phyloP scores from a whole-genome alignment of 2,888 invertebrate genomes.

The Hyles lineata region DNA sequence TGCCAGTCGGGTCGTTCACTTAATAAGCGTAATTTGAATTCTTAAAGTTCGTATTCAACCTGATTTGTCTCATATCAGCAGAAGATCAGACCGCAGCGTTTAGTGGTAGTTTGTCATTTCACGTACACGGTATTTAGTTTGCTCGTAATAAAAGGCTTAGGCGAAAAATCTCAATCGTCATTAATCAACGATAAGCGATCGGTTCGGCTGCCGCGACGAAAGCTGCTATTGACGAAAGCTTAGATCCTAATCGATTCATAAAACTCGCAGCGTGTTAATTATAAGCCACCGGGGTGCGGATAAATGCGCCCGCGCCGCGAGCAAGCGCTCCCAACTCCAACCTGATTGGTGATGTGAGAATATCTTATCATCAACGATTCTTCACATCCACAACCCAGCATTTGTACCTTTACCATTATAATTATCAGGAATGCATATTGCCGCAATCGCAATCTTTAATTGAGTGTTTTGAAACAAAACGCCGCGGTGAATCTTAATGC shows the following conservation, averaged over 20 bases:
- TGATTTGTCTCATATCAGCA: not conserved
- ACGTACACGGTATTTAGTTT: conserved; percentile 66
- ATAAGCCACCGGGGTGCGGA: conserved; percentile 82
- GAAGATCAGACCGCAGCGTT: conserved; percentile 1
- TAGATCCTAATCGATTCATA: conserved; percentile 85
- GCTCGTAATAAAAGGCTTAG: conserved; percentile 76
- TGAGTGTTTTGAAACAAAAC: conserved; percentile 43
- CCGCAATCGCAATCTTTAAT: conserved; percentile 46
- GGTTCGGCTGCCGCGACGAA: conserved; percentile 68
- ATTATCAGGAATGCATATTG: conserved; percentile 62
- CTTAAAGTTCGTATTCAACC: not conserved
- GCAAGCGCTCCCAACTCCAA: conserved; percentile 63
- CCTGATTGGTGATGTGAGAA: conserved; percentile 67
- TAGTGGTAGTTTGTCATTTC: conserved; percentile 69
- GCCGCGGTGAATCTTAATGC: conserved; percentile 31
- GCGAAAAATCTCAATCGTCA: conserved; percentile 81
- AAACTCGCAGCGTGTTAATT: conserved; percentile 84
- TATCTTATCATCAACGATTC: conserved; percentile 74
- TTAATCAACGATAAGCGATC: conserved; percentile 82
- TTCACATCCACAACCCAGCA: conserved; percentile 70
- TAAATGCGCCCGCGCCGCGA: conserved; percentile 63
- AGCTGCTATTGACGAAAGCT: conserved; percentile 84
- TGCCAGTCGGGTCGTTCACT: not conserved
- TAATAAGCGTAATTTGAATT: not conserved
- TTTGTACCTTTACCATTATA: conserved; percentile 69